Base-by-base conservation (phyloP, 2,888 invertebrate genomes). In the Pseudococcus jackbeardsleyi region DNA sequence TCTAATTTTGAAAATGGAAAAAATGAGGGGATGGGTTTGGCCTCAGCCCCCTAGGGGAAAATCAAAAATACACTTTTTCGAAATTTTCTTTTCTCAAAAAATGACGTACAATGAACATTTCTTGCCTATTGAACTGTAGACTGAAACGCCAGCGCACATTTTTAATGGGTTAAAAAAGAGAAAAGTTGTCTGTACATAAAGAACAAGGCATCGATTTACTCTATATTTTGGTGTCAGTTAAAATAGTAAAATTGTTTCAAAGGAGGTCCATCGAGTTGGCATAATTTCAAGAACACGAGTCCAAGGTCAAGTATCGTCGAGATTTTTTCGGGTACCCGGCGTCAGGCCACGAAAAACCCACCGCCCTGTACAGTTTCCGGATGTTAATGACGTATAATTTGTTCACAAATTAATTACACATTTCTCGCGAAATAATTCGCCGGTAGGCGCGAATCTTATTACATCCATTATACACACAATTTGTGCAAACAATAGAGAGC, bases 391-490 rank as follows among this genome's bases (percentile, higher is more conserved):
- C 77, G 77, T 77, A 39, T 77, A 77, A 77, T 77, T 77, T 39
- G 77, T 77, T 39, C 33, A 39, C 77, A 39, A 77, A 77, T 77
- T 77, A 77, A 77, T 77, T 77, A 77, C 77, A 77, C 77, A 77
- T 77, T 77, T 5, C 22, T 26, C 39, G 33, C 12, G 22, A 33
- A 39, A 39, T 77, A 77, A 77, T 77, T 77, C 17, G 77, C 77
- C 77, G 77, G 77, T 39, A 77, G 77, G 77, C 77, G 77, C 77
- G 77, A 39, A 77, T 77, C 77, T 77, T 77, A 77, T 77, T 77
- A 77, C 77, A 77, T 77, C 77, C 22, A 77, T 77, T 77, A 77
- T 77, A 77, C 39, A 77, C 33, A 77, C 77, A 77, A 77, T 77
- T 77, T 77, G 77, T 77, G 77, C 77, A 77, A 77, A 77, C 39